Evolutionary conservation across 2,888 invertebrate species (phyloP).

Genomic region (Aspidiotus rigidus): DNA sequence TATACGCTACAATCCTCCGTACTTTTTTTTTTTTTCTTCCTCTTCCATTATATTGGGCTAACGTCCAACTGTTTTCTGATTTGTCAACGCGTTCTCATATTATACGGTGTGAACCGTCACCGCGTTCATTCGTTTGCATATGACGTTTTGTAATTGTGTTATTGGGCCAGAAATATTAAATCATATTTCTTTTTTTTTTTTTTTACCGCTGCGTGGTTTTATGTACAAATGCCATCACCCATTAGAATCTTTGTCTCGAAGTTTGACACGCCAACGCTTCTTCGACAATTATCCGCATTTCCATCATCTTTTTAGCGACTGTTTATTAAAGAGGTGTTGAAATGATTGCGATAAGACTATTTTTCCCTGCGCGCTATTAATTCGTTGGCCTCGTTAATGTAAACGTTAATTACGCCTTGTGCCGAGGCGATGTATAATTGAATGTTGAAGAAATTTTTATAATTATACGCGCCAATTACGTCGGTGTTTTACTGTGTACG

Average conservation of each 20-base stretch:
- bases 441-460: conserved; percentile 26
- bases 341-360: conserved; percentile 7
- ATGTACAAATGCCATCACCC: conserved; percentile 1
- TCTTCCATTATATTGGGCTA: conserved; percentile 17
- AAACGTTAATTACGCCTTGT: no score
- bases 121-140: not conserved
- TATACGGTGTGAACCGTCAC: no score
- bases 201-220: not conserved
- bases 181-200: not conserved
- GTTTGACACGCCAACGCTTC: no score
- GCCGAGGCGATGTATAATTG: conserved; percentile 1
- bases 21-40: not conserved
- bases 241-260: not conserved
- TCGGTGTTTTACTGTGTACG: no score
- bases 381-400: no score
- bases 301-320: conserved; percentile 23
- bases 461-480: no score
- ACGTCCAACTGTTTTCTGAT: conserved; percentile 24
- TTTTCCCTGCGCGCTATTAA: not conserved
- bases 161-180: not conserved
- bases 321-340: conserved; percentile 28
- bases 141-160: not conserved
- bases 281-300: conserved; percentile 4
- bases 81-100: conserved; percentile 19
- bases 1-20: not conserved